Base-by-base conservation (phyloP, 1,140 invertebrate genomes). In the Sarcophaga peregrina region DNA sequence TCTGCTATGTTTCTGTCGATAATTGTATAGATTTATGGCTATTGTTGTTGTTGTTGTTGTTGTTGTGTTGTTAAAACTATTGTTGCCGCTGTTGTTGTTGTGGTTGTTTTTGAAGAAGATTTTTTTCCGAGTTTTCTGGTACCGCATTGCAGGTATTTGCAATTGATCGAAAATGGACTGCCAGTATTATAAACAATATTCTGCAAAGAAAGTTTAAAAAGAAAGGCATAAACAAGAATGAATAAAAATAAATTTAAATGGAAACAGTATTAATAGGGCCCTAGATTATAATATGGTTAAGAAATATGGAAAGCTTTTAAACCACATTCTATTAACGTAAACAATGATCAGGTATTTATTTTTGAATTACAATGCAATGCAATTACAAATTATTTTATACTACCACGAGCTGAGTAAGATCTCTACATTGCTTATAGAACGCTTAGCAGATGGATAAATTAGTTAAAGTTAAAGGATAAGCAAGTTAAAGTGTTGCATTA, bases 81-180 rank as follows among this genome's bases (percentile, higher is more conserved):
- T 78, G 47, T 17, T 75, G 73, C 15, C 50, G n/a, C 62, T 2
- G 9, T 15, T 10, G 9, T 15, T 10, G 5, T 46, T 78, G 75
- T 15, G 50, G 75, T 78, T 78, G 75, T 78, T 76, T 46, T 76
- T 47, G 47, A 47, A 47, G 45, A 47, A 78, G 11, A 25, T 20
- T 78, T 78, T 78, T 78, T 78, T 78, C 50, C 75, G 75, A 9
- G 75, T 78, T 78, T 78, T 78, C 75, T 78, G 75, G 75, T 78
- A 78, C 75, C 75, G 75, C 75, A 78, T 78, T 78, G 75, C 75
- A 78, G 75, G 47, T 78, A 50, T 15, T 78, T 78, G 75, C 75
- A 78, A 20, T 50, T 75, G 13, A 46, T 46, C 25, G 10, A 46
- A 75, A 75, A 46, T 25, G 73, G 25, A 47, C 10, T 75, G 73